Evolutionary conservation across 2,888 invertebrate genomes (phyloP), one percentile per base, ranked within the genome.

Genomic region (Campoletis raptor): DNA sequence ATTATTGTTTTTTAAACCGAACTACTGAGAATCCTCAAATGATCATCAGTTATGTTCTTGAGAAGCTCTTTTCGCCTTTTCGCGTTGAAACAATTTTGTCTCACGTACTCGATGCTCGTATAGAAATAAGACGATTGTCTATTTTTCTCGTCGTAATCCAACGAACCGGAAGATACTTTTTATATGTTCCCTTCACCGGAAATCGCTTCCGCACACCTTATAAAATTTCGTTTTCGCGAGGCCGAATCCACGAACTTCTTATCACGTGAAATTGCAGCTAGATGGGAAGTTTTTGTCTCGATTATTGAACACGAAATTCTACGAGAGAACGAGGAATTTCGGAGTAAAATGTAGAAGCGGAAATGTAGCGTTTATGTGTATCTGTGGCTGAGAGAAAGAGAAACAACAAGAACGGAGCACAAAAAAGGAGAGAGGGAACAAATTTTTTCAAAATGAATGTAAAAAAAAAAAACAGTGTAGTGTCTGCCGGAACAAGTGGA

Each of bases 241-340:
- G 45, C 73, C 7, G 48, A 40, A 61, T 72, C 66, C 77, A 57
- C 66, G 78, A 74, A 87, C 83, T 83, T 79, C 83, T 83, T 79
- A 87, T 87, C 86, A 66, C 73, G 74, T 67, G 84, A 78, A 84
- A 86, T 72, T 83, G 37, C 24, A 40, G 24, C 61, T 18, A 61
- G 42, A 52, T 30, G 30, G 10, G 10, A 21, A 45, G 70, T 83
- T 82, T 85, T 30, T 83, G 12, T 45, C 67, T 24, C 40, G 52
- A 12, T 64, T 66, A 81, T 83, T 57, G 79, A 80, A 83, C 66
- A 74, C 77, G 81, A 74, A 36, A 70, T 79, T 61, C 24, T 30
- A n/a, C 54, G 66, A 69, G 73, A 76, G 72, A 9, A 37, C 69
- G 64, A 40, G 37, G 8, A 52, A 76, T 61, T 69, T 79, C 61